Evolutionary conservation across 2,888 invertebrate species (phyloP).

Genomic region (Zaprionus bogoriensis): DNA sequence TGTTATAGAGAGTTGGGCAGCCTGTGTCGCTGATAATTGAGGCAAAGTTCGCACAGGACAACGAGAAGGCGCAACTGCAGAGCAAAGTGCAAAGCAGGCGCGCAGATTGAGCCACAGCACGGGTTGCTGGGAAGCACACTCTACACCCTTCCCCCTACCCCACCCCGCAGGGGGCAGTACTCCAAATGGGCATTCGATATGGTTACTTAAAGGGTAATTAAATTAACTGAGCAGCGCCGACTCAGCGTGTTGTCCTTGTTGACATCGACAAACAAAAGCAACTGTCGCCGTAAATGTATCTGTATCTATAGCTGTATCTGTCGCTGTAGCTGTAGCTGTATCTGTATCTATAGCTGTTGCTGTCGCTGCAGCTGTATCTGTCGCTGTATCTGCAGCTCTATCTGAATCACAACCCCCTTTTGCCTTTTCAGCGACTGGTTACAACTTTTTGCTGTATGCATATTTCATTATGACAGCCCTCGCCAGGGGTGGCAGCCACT

Average conservation of each 20-base stretch:
- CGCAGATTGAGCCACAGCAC: not conserved
- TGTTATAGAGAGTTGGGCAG: constrained; percentile 1
- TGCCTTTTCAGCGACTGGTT: constrained; percentile 19
- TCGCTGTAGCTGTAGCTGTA: not conserved
- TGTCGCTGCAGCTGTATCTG: not conserved
- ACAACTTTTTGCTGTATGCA: constrained; percentile 54
- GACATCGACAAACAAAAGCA: constrained; percentile 61
- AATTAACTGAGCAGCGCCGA: constrained; percentile 65
- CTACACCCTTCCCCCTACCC: not conserved
- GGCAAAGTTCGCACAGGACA: constrained; percentile 43
- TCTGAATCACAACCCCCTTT: not conserved
- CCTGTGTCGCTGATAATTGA: constrained; percentile 51
- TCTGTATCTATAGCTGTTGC: not conserved
- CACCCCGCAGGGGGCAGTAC: constrained; percentile 33
- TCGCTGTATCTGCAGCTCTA: not conserved
- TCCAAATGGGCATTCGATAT: constrained; percentile 77
- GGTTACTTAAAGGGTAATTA: constrained; percentile 82
- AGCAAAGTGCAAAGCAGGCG: constrained; percentile 42
- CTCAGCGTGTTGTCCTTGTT: constrained; percentile 54
- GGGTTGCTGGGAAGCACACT: not conserved
- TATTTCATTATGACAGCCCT: constrained; percentile 69
- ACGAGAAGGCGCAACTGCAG: constrained; percentile 26
- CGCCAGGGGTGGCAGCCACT: constrained; percentile 22
- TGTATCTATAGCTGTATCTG: no score
- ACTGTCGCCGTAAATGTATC: not conserved